These are phyloP conservation scores for Pelvicachromis taeniatus DNA, from an alignment of 2,113 vertebrate genomes.

Conservation along the genomic window DNA sequence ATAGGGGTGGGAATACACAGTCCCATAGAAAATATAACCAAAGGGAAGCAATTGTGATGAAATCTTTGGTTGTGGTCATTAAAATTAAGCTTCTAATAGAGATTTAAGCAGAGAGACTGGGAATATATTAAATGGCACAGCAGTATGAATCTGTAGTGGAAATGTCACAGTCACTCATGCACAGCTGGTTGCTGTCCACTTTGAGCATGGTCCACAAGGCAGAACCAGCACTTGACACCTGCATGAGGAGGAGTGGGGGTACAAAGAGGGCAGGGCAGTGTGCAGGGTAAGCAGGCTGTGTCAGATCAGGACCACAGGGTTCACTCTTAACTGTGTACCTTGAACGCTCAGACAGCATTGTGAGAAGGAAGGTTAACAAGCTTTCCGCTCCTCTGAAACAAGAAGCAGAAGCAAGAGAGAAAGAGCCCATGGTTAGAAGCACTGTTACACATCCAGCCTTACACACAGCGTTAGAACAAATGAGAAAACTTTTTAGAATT, in stretches of 20 bases:
- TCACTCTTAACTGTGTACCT: constrained; percentile 65
- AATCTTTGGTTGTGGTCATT: background rate
- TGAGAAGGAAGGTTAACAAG: constrained; percentile 73
- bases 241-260: background rate
- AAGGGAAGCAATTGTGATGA: background rate
- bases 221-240: background rate
- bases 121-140: background rate
- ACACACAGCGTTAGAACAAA: constrained; percentile 34
- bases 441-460: constrained; percentile 21
- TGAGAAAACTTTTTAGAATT: constrained; percentile 29
- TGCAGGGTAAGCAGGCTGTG: constrained; percentile 12
- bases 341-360: constrained; percentile 70
- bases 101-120: background rate
- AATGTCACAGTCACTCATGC: constrained; percentile 53
- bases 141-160: constrained; percentile 14
- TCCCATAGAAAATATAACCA: background rate
- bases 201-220: constrained; percentile 25
- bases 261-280: background rate
- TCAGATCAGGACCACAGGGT: constrained; percentile 26
- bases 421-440: constrained; percentile 44
- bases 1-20: background rate
- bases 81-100: background rate
- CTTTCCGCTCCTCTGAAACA: constrained; percentile 73
- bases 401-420: constrained; percentile 45
- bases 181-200: constrained; percentile 35